These are phyloP conservation scores for Zoanthus solanderi DNA, from an alignment of 92 coral and sea anemone species.

Conservation along the genomic window DNA sequence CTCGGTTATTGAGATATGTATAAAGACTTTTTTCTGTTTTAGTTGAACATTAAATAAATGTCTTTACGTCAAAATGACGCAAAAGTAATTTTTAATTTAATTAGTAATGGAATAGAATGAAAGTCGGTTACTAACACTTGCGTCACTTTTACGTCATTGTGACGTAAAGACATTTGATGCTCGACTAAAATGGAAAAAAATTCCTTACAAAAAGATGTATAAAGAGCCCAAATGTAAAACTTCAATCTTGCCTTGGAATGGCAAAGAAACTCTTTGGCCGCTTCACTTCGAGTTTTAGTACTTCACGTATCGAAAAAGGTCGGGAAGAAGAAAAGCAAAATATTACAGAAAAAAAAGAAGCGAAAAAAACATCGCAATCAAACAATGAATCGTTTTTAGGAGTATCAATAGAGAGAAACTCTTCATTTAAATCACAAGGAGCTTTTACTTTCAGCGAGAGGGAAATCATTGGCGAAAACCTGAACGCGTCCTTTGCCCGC, in stretches of 20 bases:
- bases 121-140: too few species aligned
- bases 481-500: not conserved
- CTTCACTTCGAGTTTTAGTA: not conserved
- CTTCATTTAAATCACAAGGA: not conserved
- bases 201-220: not conserved
- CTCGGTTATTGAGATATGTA: too few species aligned
- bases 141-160: too few species aligned
- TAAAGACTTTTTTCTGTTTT: too few species aligned
- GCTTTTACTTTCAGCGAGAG: not conserved
- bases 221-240: not conserved
- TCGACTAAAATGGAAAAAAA: too few species aligned
- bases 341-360: not conserved
- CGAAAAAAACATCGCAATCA: not conserved
- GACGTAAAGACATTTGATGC: too few species aligned
- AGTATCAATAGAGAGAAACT: not conserved
- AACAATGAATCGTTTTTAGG: not conserved
- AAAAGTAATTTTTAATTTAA: too few species aligned
- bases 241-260: not conserved
- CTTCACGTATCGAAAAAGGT: not conserved
- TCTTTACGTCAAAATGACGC: too few species aligned
- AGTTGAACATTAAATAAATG: too few species aligned
- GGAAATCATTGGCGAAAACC: not conserved
- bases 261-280: not conserved
- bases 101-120: too few species aligned
- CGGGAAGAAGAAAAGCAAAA: not conserved